Evolutionary conservation across 2,888 invertebrate genomes (phyloP).

Genomic region (Tiliacea citrago): DNA sequence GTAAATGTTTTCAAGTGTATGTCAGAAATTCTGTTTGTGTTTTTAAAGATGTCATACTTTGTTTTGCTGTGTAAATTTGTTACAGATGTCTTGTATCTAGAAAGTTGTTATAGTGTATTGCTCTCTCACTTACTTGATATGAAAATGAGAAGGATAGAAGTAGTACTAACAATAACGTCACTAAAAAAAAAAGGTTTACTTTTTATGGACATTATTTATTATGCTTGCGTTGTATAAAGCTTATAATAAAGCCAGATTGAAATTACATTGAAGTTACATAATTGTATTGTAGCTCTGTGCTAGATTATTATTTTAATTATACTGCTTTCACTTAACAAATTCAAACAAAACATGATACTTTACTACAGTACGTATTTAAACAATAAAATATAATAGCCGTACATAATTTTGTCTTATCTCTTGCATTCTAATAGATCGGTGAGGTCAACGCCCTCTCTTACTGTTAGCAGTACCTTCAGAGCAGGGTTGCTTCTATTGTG

Average conservation of each 20-base stretch:
- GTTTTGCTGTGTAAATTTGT: background rate
- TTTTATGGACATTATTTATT: no score
- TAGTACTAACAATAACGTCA: background rate
- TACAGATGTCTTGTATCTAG: background rate
- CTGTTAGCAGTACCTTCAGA: background rate
- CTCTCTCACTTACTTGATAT: background rate
- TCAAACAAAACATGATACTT: background rate
- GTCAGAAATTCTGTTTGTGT: background rate
- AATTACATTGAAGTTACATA: background rate
- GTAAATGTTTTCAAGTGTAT: slow-evolving; percentile 2
- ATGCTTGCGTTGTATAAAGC: no score
- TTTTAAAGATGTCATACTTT: slow-evolving; percentile 5
- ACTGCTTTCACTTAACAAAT: slow-evolving; percentile 1
- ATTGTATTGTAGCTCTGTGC: background rate
- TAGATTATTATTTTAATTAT: slow-evolving; percentile 13
- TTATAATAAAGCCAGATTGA: no score
- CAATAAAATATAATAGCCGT: slow-evolving; percentile 6
- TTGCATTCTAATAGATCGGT: slow-evolving; percentile 17
- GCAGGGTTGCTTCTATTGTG: slow-evolving; percentile 15
- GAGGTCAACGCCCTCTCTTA: slow-evolving; percentile 18
- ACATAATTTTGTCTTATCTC: slow-evolving; percentile 1
- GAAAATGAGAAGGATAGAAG: background rate
- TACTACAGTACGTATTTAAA: background rate
- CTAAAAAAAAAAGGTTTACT: no score
- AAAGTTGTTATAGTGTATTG: background rate